Evolutionary conservation across 2,888 invertebrate genomes (phyloP).

Genomic region (Zaprionus bogoriensis): DNA sequence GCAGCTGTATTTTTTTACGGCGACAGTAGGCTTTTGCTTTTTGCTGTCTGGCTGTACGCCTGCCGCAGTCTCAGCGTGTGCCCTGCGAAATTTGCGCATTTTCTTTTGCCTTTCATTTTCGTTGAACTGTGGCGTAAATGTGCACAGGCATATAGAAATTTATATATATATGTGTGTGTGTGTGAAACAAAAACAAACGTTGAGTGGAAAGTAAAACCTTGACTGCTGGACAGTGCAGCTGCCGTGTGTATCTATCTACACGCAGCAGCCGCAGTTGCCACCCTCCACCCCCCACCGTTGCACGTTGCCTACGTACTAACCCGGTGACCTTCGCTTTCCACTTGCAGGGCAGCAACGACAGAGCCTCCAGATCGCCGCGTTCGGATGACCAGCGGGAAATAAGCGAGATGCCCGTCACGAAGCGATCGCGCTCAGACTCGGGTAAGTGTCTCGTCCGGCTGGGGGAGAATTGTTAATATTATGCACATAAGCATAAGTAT

Average conservation of each 20-base stretch:
- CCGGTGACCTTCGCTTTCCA: constrained; percentile 19
- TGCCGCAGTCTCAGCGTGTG: constrained; percentile 24
- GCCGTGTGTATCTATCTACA: constrained; percentile 24
- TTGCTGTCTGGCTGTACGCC: constrained; percentile 23
- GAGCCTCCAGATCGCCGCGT: constrained; percentile 80
- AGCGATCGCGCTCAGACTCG: constrained; percentile 79
- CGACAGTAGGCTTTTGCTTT: constrained; percentile 4
- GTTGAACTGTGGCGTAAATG: background rate
- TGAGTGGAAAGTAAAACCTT: background rate
- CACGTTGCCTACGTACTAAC: constrained; percentile 6
- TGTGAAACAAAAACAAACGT: background rate
- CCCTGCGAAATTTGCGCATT: constrained; percentile 19
- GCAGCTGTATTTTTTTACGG: background rate
- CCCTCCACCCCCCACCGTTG: constrained; percentile 1
- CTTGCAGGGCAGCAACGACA: constrained; percentile 79
- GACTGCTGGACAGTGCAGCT: background rate
- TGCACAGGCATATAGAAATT: background rate
- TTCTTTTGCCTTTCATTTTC: constrained; percentile 6
- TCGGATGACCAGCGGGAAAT: constrained; percentile 76
- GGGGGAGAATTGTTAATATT: constrained; percentile 9
- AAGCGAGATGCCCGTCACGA: constrained; percentile 73
- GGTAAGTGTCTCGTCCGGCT: constrained; percentile 67
- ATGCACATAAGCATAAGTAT: constrained; percentile 31
- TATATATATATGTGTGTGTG: background rate
- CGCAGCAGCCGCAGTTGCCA: background rate